Evolutionary conservation across 2,888 invertebrate genomes (phyloP).

Genomic region (Bugula neritina): DNA sequence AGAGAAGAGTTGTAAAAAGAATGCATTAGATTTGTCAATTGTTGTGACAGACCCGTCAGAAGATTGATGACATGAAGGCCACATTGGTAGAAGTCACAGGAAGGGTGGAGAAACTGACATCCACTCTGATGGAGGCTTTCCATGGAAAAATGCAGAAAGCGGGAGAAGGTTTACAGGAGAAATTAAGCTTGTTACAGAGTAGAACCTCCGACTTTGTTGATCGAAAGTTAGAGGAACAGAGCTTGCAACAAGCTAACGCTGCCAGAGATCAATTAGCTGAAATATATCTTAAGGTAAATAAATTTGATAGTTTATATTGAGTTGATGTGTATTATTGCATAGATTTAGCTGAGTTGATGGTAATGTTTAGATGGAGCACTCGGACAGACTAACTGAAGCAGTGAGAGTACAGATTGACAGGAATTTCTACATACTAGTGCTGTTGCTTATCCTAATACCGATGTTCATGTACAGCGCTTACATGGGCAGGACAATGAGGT

Average conservation of each 20-base stretch:
- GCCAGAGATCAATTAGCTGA: slow-evolving; percentile 24
- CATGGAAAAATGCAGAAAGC: background rate
- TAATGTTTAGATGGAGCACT: slow-evolving; percentile 25
- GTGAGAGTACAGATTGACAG: background rate
- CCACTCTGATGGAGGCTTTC: background rate
- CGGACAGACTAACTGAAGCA: slow-evolving; percentile 13
- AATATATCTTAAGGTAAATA: slow-evolving; percentile 5
- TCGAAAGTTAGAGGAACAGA: background rate
- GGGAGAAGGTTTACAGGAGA: background rate
- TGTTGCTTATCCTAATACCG: slow-evolving; percentile 1
- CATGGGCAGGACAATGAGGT: slow-evolving; percentile 18
- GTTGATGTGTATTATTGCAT: background rate
- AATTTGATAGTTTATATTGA: background rate
- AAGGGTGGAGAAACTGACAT: background rate
- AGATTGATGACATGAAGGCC: slow-evolving; percentile 10
- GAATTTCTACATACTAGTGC: slow-evolving; percentile 1
- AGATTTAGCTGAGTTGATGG: too few relatives aligned
- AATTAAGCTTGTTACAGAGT: background rate
- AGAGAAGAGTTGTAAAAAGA: too few relatives aligned
- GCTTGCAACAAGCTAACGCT: background rate
- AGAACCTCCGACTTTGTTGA: background rate
- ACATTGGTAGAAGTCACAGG: slow-evolving; percentile 1
- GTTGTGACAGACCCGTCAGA: slow-evolving; percentile 11
- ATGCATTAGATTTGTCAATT: too few relatives aligned
- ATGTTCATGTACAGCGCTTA: slow-evolving; percentile 21